A percentile compares a stretch with the other conserved stretches of the same genome.
Evolutionary conservation across 2,888 invertebrate species (phyloP).

Genomic region (Phymatocera aterrima): DNA sequence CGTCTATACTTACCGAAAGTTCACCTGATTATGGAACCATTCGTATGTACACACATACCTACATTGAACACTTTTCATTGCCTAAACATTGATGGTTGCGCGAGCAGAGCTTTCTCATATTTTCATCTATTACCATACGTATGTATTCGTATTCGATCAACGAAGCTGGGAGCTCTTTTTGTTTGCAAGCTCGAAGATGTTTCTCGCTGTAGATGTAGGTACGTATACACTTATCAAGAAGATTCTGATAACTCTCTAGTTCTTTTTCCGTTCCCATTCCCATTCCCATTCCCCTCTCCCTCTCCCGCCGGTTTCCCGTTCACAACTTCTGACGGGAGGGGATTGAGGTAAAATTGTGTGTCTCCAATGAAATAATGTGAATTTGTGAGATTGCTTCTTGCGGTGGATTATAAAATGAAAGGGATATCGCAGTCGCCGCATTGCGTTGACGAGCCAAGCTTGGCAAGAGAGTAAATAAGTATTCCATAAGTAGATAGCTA

Average conservation of each 20-base stretch:
- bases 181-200: background rate
- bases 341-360: background rate
- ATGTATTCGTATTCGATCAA: background rate
- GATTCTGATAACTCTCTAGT: slow-evolving; percentile 14
- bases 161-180: background rate
- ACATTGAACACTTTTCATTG: too few relatives aligned
- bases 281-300: background rate
- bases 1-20: too few relatives aligned
- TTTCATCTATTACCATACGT: too few relatives aligned
- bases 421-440: background rate
- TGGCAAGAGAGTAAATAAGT: background rate
- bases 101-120: too few relatives aligned
- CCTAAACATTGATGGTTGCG: too few relatives aligned
- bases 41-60: too few relatives aligned
- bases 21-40: too few relatives aligned
- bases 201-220: too few relatives aligned
- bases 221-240: background rate
- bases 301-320: background rate
- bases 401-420: slow-evolving; percentile 7
- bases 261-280: background rate
- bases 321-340: background rate
- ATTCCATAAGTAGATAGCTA: background rate
- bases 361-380: slow-evolving; percentile 36
- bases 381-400: slow-evolving; percentile 28
- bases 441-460: background rate